Base-by-base conservation (phyloP, 2,797 vertebrate genomes). In the Rhinella marina region DNA sequence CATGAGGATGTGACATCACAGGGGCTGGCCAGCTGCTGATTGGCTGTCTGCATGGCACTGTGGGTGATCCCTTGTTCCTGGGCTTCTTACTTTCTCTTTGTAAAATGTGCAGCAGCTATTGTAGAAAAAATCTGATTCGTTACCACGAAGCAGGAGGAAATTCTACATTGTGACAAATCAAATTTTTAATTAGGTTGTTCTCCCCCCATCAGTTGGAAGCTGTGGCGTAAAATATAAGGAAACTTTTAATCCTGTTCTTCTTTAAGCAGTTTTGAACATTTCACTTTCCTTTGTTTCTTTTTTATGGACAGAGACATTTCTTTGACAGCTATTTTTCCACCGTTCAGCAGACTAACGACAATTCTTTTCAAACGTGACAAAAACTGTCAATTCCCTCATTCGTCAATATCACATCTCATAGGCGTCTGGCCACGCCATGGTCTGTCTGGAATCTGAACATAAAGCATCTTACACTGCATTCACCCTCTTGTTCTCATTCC, bases 311-410 rank as follows among this genome's bases (percentile, higher is more conserved):
- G 21, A 57, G 41, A 59, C 25, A 32, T 84, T 29, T 62, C 41
- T 85, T 61, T 78, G 66, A 68, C 52, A 81, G n/a, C 59, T 83
- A 32, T 77, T 82, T 62, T 76, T 62, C 10, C 27, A 21, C 29
- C 17, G 12, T 27, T 80, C 76, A 61, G 32, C 29, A 76, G 27
- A 66, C 19, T 83, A 83, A 83, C 50, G 52, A 68, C 54, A 57
- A 83, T 84, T 78, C 21, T 25, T 73, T 84, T 80, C 52, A 84
- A 61, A 50, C 62, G 16, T 57, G 66, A 80, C 64, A 85, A 79
- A 84, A 84, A 61, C 54, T 80, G 72, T 80, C 82, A 61, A 57
- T 80, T 81, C 66, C 64, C 56, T 81, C 52, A 80, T 85, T 72
- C 66, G 32, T 88, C 76, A 88, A 81, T 72, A 72, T 5, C 2